Conservation (phyloP, 2,797 vertebrate genomes). For the Pangasius larnaudii region DNA sequence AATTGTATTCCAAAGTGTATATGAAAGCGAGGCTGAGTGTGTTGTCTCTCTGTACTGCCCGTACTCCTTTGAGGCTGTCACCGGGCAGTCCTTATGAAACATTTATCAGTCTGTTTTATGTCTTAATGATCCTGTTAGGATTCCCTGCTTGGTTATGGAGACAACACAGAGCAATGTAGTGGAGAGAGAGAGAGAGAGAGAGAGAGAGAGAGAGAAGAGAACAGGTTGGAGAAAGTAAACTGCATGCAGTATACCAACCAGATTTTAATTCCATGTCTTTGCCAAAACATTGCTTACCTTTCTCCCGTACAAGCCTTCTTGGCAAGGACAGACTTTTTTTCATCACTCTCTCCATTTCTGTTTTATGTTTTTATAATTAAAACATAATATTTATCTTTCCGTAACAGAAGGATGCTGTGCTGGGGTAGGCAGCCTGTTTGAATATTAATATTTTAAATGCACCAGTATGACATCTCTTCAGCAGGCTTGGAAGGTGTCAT, state of each 20-base stretch:
- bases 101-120: slow-evolving; percentile 82
- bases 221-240: slow-evolving; percentile 70
- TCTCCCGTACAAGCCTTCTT: slow-evolving; percentile 69
- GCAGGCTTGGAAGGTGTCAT: slow-evolving; percentile 63
- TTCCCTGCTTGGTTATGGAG: slow-evolving; percentile 78
- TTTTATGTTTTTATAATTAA: slow-evolving; percentile 88
- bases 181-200: slow-evolving; percentile 43
- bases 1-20: slow-evolving; percentile 76
- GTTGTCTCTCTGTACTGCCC: slow-evolving; percentile 64
- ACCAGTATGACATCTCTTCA: slow-evolving; percentile 79
- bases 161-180: slow-evolving; percentile 59
- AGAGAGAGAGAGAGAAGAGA: slow-evolving; percentile 61
- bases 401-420: slow-evolving; percentile 84
- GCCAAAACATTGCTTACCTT: slow-evolving; percentile 78
- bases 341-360: slow-evolving; percentile 70
- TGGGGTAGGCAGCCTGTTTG: slow-evolving; percentile 81
- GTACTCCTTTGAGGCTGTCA: slow-evolving; percentile 77
- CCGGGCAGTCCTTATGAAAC: slow-evolving; percentile 80
- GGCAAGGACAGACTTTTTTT: slow-evolving; percentile 59
- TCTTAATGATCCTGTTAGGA: slow-evolving; percentile 83
- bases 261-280: slow-evolving; percentile 74
- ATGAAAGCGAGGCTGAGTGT: slow-evolving; percentile 68
- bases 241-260: slow-evolving; percentile 70
- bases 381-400: slow-evolving; percentile 87
- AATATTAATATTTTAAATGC: slow-evolving; percentile 86